Base-by-base conservation (phyloP, 2,888 invertebrate genomes). In the Cistogaster globosa region DNA sequence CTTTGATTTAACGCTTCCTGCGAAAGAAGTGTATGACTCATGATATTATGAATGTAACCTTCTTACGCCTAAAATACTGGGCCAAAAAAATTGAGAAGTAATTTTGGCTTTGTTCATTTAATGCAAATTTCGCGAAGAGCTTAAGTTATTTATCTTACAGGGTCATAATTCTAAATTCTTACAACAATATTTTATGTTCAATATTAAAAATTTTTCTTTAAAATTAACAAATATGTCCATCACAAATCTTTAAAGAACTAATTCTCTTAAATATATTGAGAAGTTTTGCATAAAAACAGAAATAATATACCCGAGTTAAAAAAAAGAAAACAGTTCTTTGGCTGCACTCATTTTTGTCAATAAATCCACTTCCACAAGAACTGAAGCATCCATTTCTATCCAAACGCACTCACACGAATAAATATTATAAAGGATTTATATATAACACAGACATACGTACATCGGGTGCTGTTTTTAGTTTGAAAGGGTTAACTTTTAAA, bases 281-380 rank as follows among this genome's bases (percentile, higher is more conserved):
- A 42, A 55, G 2, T 11, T 2, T 1, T 26, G 4, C 26, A 4
- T 4, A 26, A 26, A 26, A 26, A n/a, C n/a, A n/a, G n/a, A n/a
- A n/a, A n/a, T n/a, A 26, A 26, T 22, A 1, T 12, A 18, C 36
- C 60, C 22, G 20, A 68, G 36, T 62, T 62, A n/a, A n/a, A n/a
- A 22, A 68, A 69, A 57, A 26, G 63, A 71, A 80, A 75, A 62
- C 18, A 68, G 45, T 75, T 69, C 57, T 76, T 76, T 68, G 60
- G 71, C 36, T 83, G 77, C 77, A 72, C 67, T 76, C 42, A 72
- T 48, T 69, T 78, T 78, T 82, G 74, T 85, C 76, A 78, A 82
- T 85, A 81, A 82, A 82, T 85, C 81, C 58, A 79, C 65, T 79
- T 72, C 42, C 62, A 55, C 58, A 65, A 75, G 82, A 26, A 69